A percentile compares a stretch with the other conserved stretches of the same genome.
Conservation (phyloP, 2,113 vertebrate species). For the Albula glossodonta region DNA sequence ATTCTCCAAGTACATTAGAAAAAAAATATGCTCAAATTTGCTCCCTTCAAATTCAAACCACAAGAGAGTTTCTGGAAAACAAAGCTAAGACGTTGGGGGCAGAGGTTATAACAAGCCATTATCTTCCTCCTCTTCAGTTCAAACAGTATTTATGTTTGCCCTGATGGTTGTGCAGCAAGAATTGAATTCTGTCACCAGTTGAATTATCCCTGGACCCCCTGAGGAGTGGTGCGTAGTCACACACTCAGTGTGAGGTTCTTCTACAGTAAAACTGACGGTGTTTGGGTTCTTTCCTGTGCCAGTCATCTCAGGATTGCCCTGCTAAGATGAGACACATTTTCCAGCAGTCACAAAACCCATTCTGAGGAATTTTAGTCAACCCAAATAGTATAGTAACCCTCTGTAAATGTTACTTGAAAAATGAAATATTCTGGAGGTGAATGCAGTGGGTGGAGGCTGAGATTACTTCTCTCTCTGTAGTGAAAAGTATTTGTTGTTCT, state of each 20-base stretch:
- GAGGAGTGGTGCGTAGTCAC: conserved; percentile 24
- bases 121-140: conserved; percentile 21
- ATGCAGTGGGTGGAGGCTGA: background rate
- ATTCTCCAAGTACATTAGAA: background rate
- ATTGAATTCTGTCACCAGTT: conserved; percentile 33
- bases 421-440: background rate
- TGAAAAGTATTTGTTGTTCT: background rate
- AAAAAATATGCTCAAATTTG: background rate
- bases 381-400: background rate
- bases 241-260: conserved; percentile 1
- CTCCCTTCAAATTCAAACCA: conserved; percentile 20
- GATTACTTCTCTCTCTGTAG: background rate
- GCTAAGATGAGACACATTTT: background rate
- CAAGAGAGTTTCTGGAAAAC: conserved; percentile 20
- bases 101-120: conserved; percentile 28
- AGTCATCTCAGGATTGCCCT: conserved; percentile 3
- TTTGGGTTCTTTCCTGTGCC: background rate
- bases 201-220: conserved; percentile 26
- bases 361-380: background rate
- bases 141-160: conserved; percentile 23
- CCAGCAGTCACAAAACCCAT: background rate
- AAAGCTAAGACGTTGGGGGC: background rate
- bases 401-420: background rate
- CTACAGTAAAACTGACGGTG: background rate
- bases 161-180: conserved; percentile 29